These are phyloP conservation scores for Leucoma salicis DNA, from an alignment of 2,888 invertebrate species.

Conservation along the genomic window DNA sequence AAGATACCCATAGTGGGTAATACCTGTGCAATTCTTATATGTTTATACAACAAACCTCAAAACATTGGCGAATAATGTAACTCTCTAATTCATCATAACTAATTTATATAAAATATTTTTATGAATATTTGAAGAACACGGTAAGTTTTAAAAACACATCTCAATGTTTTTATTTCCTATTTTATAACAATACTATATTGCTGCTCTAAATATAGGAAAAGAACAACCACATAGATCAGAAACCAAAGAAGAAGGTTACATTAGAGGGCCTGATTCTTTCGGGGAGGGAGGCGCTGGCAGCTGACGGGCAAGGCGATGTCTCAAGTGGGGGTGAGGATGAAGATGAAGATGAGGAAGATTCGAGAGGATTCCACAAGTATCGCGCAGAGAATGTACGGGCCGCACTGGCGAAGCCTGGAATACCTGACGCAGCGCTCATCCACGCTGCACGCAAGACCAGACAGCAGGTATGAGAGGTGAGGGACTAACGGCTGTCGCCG, in stretches of 20 bases:
- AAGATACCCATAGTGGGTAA: too few species aligned
- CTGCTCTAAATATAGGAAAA: slow-evolving; percentile 45
- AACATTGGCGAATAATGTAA: too few species aligned
- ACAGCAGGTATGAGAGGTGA: slow-evolving; percentile 92
- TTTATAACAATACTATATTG: slow-evolving; percentile 21
- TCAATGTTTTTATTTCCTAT: not conserved
- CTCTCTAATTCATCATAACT: too few species aligned
- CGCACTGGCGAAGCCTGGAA: slow-evolving; percentile 91
- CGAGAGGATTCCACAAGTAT: slow-evolving; percentile 72
- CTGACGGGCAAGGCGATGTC: slow-evolving; percentile 86
- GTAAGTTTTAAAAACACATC: not conserved
- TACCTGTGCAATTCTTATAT: too few species aligned
- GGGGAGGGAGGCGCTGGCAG: slow-evolving; percentile 92
- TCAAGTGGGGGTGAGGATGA: slow-evolving; percentile 60
- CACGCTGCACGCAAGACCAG: slow-evolving; percentile 97
- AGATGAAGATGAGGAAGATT: slow-evolving; percentile 70
- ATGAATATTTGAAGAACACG: not conserved
- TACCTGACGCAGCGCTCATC: slow-evolving; percentile 98
- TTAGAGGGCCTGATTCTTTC: slow-evolving; percentile 86
- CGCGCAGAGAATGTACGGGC: slow-evolving; percentile 88
- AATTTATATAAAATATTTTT: too few species aligned
- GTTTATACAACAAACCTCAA: too few species aligned
- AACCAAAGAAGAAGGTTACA: slow-evolving; percentile 63
- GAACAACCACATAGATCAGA: slow-evolving; percentile 36
- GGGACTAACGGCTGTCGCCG: slow-evolving; percentile 82